A percentile compares a stretch with the other conserved stretches of the same genome.
These are phyloP conservation scores for Schizaphis graminum DNA, from an alignment of 2,888 invertebrate genomes.

Conservation along the genomic window DNA sequence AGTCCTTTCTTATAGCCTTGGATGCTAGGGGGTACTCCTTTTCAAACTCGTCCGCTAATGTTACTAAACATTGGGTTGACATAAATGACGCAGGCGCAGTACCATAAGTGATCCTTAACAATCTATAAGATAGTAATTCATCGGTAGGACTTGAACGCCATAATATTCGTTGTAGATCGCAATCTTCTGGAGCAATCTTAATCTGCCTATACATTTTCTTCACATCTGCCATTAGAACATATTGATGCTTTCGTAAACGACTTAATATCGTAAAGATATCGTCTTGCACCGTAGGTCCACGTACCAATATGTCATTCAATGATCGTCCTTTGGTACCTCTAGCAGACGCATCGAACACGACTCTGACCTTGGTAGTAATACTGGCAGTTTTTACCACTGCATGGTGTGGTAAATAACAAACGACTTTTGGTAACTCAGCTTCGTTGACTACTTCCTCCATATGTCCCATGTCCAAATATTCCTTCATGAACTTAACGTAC, in stretches of 20 bases:
- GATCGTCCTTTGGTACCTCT: neutral
- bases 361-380: neutral
- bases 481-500: neutral
- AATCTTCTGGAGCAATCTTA: neutral
- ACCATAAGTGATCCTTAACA: neutral
- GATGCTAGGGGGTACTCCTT: neutral
- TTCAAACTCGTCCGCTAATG: neutral
- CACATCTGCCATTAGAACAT: neutral
- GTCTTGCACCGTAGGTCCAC: neutral
- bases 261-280: neutral
- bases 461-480: neutral
- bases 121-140: neutral
- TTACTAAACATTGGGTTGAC: neutral
- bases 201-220: neutral
- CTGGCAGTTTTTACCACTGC: too few species aligned
- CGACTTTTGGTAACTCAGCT: neutral
- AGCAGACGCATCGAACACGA: too few species aligned
- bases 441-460: neutral
- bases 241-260: neutral
- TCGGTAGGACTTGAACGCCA: neutral
- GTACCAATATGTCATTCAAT: neutral
- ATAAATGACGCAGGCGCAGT: neutral
- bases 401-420: too few species aligned
- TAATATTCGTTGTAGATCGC: neutral
- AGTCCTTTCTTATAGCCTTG: neutral